These are phyloP conservation scores for human DNA, from an alignment of 2,113 vertebrate genomes.

Conservation along the genomic window GRCh38 chrX:28608501-28609000, in stretches of 20 bases:
- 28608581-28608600: constrained; percentile 24
- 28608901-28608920: neutral
- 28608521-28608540: constrained; percentile 54
- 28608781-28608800: constrained; percentile 65
- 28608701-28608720: constrained; percentile 55
- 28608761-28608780: constrained; percentile 42
- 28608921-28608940: constrained; percentile 37
- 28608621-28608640: neutral
- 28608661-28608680: neutral
- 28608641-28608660: constrained; percentile 44
- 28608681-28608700: constrained; percentile 52
- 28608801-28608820: constrained; percentile 59
- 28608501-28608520: constrained; percentile 5
- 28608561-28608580: constrained; percentile 39
- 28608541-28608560: constrained; percentile 46
- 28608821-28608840: constrained; percentile 57
- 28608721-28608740: constrained; percentile 52
- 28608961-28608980: constrained; percentile 44
- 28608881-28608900: constrained; percentile 56
- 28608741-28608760: constrained; percentile 51
- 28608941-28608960: constrained; percentile 46
- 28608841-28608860: constrained; percentile 68
- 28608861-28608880: constrained; percentile 65
- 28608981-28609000: constrained; percentile 44
- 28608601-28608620: constrained; percentile 22